These are phyloP conservation scores for Cheiracanthium punctorium DNA, from an alignment of 2,888 invertebrate species.

Conservation along the genomic window DNA sequence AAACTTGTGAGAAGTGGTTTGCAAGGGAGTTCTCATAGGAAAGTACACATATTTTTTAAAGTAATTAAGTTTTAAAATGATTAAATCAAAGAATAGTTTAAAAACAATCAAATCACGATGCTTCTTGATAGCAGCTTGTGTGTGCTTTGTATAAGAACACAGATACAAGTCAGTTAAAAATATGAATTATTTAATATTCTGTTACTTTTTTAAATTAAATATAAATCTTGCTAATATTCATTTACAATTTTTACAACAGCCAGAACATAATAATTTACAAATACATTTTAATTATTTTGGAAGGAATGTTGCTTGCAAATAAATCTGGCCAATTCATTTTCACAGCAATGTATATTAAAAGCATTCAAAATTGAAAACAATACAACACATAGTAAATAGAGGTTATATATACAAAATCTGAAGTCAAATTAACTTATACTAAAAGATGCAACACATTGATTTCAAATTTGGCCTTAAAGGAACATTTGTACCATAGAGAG, in stretches of 20 bases:
- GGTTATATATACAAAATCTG: conserved; percentile 3
- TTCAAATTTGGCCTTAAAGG: not conserved
- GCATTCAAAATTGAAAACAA: not conserved
- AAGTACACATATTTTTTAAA: no score
- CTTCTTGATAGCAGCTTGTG: no score
- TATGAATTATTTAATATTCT: conserved; percentile 2
- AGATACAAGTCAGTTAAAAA: not conserved
- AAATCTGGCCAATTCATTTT: not conserved
- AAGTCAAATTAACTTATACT: not conserved
- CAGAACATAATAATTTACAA: not conserved
- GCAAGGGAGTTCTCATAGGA: no score
- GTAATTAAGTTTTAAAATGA: no score
- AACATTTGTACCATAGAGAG: conserved; percentile 11
- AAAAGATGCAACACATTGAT: not conserved
- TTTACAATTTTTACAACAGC: conserved; percentile 5
- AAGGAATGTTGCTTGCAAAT: not conserved
- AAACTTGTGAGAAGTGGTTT: no score
- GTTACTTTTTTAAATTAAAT: not conserved
- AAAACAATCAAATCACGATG: no score
- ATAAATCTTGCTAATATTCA: not conserved
- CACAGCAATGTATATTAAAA: not conserved
- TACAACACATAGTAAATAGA: not conserved
- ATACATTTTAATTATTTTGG: not conserved
- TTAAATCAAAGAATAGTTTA: no score
- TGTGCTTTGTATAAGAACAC: no score